phyloP scores from a whole-genome alignment of 2,888 invertebrate species.

The Polyommatus iphigenia region DNA sequence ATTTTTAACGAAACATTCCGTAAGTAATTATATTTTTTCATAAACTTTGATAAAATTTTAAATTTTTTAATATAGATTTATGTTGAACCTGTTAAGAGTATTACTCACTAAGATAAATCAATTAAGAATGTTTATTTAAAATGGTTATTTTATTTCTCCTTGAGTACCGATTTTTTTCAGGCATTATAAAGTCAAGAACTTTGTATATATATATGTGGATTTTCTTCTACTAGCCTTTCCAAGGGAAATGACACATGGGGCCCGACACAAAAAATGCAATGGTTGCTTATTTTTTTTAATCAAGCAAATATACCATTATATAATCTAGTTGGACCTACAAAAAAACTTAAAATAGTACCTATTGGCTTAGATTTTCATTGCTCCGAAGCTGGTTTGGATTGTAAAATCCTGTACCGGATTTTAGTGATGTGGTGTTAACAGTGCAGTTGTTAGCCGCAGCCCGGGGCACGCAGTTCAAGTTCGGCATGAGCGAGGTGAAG shows the following conservation, averaged over 20 bases:
- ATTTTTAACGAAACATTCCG: conserved; percentile 75
- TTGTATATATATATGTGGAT: too few relatives aligned
- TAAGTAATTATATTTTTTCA: conserved; percentile 52
- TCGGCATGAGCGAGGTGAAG: conserved; percentile 50
- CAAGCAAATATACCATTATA: too few relatives aligned
- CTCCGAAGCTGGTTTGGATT: background rate
- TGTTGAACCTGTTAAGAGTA: conserved; percentile 72
- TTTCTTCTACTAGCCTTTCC: too few relatives aligned
- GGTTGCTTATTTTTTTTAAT: too few relatives aligned
- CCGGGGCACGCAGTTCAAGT: conserved; percentile 50
- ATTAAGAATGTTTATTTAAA: conserved; percentile 63
- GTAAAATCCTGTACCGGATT: background rate
- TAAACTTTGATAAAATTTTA: conserved; percentile 59
- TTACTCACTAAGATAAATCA: conserved; percentile 63
- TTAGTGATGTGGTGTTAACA: background rate
- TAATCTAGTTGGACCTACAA: too few relatives aligned
- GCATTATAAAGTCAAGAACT: background rate
- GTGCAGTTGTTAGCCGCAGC: background rate
- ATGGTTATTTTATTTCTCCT: conserved; percentile 40
- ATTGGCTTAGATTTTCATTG: background rate
- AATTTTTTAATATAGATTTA: conserved; percentile 62
- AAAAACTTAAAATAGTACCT: too few relatives aligned
- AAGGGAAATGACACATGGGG: too few relatives aligned
- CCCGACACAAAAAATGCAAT: too few relatives aligned
- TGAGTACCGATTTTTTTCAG: background rate